Conservation (phyloP, 2,113 vertebrate species). For the Hirundichthys speculiger region DNA sequence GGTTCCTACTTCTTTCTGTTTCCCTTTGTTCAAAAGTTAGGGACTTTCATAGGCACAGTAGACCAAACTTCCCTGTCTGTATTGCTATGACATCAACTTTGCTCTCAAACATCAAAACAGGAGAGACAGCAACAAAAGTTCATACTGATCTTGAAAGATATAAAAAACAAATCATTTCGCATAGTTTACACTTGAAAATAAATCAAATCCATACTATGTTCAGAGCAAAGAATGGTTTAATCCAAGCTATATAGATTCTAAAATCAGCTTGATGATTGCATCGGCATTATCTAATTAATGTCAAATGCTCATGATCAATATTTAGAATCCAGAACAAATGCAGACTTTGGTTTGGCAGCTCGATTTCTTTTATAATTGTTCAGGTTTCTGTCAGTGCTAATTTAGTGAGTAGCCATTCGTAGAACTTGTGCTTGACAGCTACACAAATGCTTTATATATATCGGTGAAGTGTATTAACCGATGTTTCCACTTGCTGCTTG, state of each 20-base stretch:
- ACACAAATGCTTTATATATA: too few species aligned
- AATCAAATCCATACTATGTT: background rate
- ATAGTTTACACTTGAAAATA: conserved; percentile 2
- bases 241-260: background rate
- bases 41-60: conserved; percentile 36
- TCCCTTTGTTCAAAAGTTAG: conserved; percentile 11
- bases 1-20: background rate
- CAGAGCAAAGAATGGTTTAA: conserved; percentile 13
- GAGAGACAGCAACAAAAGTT: conserved; percentile 8
- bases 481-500: background rate
- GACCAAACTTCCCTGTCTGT: conserved; percentile 20
- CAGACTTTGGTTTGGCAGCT: conserved; percentile 71
- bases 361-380: conserved; percentile 6
- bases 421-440: conserved; percentile 42
- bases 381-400: background rate
- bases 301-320: conserved; percentile 11
- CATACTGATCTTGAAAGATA: conserved; percentile 7
- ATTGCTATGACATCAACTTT: conserved; percentile 50
- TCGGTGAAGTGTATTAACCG: too few species aligned
- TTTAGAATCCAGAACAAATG: conserved; percentile 39
- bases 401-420: conserved; percentile 19
- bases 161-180: background rate
- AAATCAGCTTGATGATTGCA: conserved; percentile 42
- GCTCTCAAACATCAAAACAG: conserved; percentile 5
- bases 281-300: conserved; percentile 8